A percentile compares a stretch with the other conserved stretches of the same genome.
Evolutionary conservation across 1,140 invertebrate genomes (phyloP).

Genomic region (Hermatobates lingyangjiaoensis): DNA sequence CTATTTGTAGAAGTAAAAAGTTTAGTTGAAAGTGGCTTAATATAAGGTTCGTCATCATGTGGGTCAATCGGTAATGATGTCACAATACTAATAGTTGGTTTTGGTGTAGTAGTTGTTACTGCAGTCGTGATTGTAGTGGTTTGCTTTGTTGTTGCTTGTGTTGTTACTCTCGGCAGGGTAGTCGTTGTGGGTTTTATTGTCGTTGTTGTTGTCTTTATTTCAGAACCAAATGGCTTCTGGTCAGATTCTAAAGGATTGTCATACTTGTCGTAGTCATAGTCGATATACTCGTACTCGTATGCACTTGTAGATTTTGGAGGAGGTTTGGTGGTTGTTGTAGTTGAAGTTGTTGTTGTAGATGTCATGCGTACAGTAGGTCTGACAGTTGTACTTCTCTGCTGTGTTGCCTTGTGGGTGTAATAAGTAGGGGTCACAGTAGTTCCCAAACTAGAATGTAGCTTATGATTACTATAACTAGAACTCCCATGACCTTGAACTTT

Average conservation of each 20-base stretch:
- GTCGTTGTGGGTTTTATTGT: neutral
- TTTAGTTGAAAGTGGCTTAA: neutral
- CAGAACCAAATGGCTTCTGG: neutral
- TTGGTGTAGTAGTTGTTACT: neutral
- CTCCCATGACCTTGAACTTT: constrained; percentile 43
- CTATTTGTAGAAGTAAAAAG: neutral
- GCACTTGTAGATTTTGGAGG: neutral
- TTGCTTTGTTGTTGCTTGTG: neutral
- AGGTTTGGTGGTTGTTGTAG: constrained; percentile 11
- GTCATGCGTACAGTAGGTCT: constrained; percentile 15
- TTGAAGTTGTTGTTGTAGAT: constrained; percentile 22
- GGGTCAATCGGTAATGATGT: neutral
- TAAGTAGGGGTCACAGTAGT: neutral
- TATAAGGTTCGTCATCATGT: neutral
- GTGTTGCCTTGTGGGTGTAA: constrained; percentile 11
- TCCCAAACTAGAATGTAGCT: neutral
- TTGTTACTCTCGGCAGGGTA: neutral
- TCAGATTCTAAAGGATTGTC: neutral
- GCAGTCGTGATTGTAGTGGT: neutral
- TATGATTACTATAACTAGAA: constrained; percentile 27
- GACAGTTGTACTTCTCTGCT: constrained; percentile 15
- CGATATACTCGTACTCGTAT: constrained; percentile 16
- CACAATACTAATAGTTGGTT: neutral
- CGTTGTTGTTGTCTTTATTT: neutral
- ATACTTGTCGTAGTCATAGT: constrained; percentile 1